Conservation (phyloP, 2,113 vertebrate genomes). For the Plectropomus leopardus region DNA sequence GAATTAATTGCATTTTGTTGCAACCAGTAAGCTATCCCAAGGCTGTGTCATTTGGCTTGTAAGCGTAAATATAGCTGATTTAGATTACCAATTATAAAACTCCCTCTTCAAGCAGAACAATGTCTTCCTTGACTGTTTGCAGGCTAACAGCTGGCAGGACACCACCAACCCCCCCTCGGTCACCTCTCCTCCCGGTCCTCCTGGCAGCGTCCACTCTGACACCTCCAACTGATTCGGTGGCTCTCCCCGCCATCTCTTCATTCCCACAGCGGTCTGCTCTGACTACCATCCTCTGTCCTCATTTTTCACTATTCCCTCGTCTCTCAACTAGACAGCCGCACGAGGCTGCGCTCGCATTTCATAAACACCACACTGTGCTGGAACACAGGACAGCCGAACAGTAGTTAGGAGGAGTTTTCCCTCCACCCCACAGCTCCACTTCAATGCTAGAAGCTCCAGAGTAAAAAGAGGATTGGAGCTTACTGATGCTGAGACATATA, state of each 20-base stretch:
- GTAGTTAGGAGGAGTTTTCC: slow-evolving; percentile 43
- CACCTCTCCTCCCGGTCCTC: slow-evolving; percentile 86
- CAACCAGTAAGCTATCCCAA: neutral
- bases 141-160: slow-evolving; percentile 92
- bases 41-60: neutral
- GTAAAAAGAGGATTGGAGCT: slow-evolving; percentile 49
- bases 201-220: slow-evolving; percentile 89
- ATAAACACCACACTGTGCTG: slow-evolving; percentile 72
- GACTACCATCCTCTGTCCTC: slow-evolving; percentile 48
- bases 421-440: slow-evolving; percentile 46
- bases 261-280: slow-evolving; percentile 55
- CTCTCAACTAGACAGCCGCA: slow-evolving; percentile 44
- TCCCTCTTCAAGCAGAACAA: slow-evolving; percentile 11
- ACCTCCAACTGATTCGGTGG: slow-evolving; percentile 87
- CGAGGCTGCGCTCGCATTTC: slow-evolving; percentile 53
- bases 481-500: slow-evolving; percentile 50
- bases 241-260: slow-evolving; percentile 55
- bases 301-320: slow-evolving; percentile 30
- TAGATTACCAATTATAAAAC: slow-evolving; percentile 9
- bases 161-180: slow-evolving; percentile 86
- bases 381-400: slow-evolving; percentile 75
- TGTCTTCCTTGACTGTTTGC: slow-evolving; percentile 33
- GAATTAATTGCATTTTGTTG: neutral
- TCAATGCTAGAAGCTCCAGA: slow-evolving; percentile 39
- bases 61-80: slow-evolving; percentile 37